These are phyloP conservation scores for Acromyrmex echinatior DNA, from an alignment of 1,140 invertebrate genomes.

Conservation along the genomic window DNA sequence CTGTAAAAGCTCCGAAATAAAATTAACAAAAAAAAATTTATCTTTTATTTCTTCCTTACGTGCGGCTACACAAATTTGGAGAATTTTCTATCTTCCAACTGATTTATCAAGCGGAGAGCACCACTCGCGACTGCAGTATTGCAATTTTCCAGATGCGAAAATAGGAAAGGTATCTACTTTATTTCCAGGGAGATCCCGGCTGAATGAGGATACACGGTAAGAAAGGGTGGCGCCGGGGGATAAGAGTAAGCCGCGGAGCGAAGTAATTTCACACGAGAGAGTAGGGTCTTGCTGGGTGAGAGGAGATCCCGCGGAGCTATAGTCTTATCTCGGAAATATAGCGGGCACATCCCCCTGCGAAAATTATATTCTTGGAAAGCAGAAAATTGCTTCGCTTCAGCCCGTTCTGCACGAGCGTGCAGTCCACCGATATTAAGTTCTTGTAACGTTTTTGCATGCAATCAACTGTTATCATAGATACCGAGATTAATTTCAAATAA, in stretches of 20 bases:
- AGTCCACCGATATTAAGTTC: constrained; percentile 53
- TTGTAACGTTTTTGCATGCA: constrained; percentile 28
- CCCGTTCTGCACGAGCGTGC: constrained; percentile 13
- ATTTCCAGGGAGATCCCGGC: constrained; percentile 84
- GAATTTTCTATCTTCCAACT: constrained; percentile 48
- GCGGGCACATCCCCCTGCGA: constrained; percentile 76
- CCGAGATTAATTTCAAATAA: neutral
- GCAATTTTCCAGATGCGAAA: constrained; percentile 86
- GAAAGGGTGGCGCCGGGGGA: constrained; percentile 80
- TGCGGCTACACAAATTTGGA: constrained; percentile 17
- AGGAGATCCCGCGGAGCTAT: constrained; percentile 70
- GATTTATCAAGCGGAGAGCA: constrained; percentile 70
- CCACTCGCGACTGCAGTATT: constrained; percentile 72
- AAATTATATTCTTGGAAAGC: constrained; percentile 86
- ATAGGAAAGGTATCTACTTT: constrained; percentile 86
- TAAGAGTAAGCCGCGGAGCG: constrained; percentile 85
- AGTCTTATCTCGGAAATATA: constrained; percentile 84
- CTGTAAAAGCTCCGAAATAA: neutral
- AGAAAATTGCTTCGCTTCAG: constrained; percentile 84
- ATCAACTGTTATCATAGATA: constrained; percentile 33
- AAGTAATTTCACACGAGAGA: constrained; percentile 86
- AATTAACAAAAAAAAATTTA: neutral
- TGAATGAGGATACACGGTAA: constrained; percentile 85
- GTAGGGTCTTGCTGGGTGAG: constrained; percentile 74
- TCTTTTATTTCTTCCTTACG: constrained; percentile 4